Conservation (phyloP, 1,140 invertebrate species). For the Temnothorax nylanderi region DNA sequence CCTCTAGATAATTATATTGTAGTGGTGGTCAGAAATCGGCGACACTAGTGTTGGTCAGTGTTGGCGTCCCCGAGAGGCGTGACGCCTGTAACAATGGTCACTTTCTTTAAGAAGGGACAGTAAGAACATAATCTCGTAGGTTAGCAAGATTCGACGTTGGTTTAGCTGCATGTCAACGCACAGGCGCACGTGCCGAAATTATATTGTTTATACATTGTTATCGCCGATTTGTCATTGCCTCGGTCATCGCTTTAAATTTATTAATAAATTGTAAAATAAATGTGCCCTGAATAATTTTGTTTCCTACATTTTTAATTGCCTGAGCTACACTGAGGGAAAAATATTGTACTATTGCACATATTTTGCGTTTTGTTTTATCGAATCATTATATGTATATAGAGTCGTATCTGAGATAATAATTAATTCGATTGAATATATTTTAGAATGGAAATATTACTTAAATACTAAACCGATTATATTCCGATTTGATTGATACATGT, state of each 20-base stretch:
- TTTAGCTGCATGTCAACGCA: background rate
- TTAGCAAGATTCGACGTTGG: background rate
- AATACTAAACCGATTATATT: too few species aligned
- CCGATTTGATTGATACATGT: too few species aligned
- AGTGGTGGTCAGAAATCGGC: constrained; percentile 11
- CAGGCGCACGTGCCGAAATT: background rate
- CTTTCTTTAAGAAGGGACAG: background rate
- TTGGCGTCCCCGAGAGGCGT: background rate
- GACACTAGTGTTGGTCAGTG: too few species aligned
- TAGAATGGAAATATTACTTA: too few species aligned
- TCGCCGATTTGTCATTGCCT: background rate
- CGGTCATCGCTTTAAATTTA: background rate
- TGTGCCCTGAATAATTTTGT: background rate
- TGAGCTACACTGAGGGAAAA: too few species aligned
- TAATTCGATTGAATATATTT: too few species aligned
- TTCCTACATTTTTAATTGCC: background rate
- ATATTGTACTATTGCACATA: background rate
- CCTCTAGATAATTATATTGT: constrained; percentile 15
- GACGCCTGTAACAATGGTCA: background rate
- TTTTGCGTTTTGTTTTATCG: background rate
- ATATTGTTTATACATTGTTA: background rate
- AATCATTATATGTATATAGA: too few species aligned
- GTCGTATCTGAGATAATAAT: background rate
- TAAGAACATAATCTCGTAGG: background rate
- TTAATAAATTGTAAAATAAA: background rate